Base-by-base conservation (phyloP, 2,888 invertebrate genomes). In the Proisotoma minuta region DNA sequence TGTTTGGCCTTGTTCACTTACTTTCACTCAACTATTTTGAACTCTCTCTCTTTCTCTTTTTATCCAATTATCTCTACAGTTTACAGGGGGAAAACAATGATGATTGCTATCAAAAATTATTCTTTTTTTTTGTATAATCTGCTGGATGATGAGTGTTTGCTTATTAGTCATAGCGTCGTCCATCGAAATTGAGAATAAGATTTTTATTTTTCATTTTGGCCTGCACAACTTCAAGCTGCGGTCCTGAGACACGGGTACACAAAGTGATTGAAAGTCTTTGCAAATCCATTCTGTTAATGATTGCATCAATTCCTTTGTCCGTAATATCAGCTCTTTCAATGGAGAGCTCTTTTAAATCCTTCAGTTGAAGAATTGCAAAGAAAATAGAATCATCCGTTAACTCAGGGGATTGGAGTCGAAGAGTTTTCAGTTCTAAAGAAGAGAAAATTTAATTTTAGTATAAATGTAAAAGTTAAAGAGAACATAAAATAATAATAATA, bases 251-350 rank as follows among this genome's bases (percentile, higher is more conserved):
- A 59, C 68, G 51, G 22, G 68, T 68, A 43, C 68, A 68, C 23
- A 61, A 59, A 0, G 65, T 63, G 26, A 68, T 68, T 18, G 61
- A 57, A 49, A 65, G 63, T 18, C 61, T 59, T 52, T 68, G 66
- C 20, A 68, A 48, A 54, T 68, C 65, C 63, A 68, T 58, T 43
- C 62, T 57, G 28, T 63, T 53, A 12, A 66, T 63, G 23, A 68
- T 66, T 48, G 68, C 68, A 63, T 65, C 65, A 27, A 68, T 68
- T 3, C 65, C 65, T n/a, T 61, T 57, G 52, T 68, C 68, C 27
- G 68, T 68, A 15, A 68, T 52, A 49, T 66, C 66, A 8, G 60
- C 62, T 12, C 66, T 59, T 50, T 66, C 63, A 58, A 66, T 60
- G 34, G 58, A 53, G 26, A 66, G 58, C 52, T 66, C 66, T 26